Conservation (phyloP, 2,888 invertebrate genomes). For the Pterobdella sp. region DNA sequence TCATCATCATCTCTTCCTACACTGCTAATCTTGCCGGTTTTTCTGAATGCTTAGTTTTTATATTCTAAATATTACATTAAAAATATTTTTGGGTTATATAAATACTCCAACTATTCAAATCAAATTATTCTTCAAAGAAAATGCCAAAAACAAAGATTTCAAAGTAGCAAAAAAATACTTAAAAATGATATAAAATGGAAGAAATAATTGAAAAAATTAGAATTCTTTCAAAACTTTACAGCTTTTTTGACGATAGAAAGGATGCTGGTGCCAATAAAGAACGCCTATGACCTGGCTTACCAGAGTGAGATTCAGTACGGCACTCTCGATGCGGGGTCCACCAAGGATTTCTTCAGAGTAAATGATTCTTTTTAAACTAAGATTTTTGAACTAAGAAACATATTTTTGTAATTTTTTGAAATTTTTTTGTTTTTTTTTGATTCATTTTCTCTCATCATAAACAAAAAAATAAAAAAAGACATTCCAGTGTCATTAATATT, state of each 20-base stretch:
- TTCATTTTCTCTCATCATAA: background rate
- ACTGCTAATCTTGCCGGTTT: slow-evolving; percentile 24
- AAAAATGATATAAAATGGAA: background rate
- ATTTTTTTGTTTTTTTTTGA: background rate
- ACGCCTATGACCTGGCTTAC: slow-evolving; percentile 77
- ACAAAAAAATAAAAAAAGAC: background rate
- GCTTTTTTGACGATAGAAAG: slow-evolving; percentile 94
- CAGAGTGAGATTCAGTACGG: slow-evolving; percentile 59
- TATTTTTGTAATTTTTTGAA: background rate
- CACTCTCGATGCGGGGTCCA: slow-evolving; percentile 67
- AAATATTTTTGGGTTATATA: too few relatives aligned
- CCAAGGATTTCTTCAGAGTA: slow-evolving; percentile 78
- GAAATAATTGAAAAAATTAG: background rate
- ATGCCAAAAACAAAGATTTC: background rate
- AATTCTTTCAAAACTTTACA: slow-evolving; percentile 83
- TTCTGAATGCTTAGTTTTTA: too few relatives aligned
- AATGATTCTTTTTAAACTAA: background rate
- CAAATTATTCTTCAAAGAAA: too few relatives aligned
- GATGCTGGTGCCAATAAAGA: slow-evolving; percentile 87
- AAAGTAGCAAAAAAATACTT: too few relatives aligned
- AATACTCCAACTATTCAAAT: too few relatives aligned
- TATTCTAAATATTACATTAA: too few relatives aligned
- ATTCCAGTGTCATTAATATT: too few relatives aligned
- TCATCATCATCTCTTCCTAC: slow-evolving; percentile 29
- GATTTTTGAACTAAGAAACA: background rate